A percentile compares a stretch with the other conserved stretches of the same genome.
Conservation (phyloP, 2,113 vertebrate genomes). For the Trogon melanurus region DNA sequence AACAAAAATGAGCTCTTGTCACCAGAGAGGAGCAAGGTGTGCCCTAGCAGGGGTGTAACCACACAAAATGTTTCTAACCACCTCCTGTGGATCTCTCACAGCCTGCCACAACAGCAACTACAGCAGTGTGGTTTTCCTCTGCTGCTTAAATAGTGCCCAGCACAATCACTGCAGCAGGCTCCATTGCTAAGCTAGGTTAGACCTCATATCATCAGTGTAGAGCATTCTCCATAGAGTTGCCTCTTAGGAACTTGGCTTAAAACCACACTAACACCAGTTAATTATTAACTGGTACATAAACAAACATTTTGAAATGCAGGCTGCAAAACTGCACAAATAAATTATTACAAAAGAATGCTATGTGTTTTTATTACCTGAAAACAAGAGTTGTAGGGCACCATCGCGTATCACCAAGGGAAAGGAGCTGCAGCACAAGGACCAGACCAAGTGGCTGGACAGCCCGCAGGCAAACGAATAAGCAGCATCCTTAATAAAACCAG, state of each 20-base stretch:
- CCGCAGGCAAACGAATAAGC: not conserved
- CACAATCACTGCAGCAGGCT: not conserved
- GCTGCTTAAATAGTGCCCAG: not conserved
- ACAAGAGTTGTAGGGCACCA: not conserved
- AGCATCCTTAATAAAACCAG: not conserved
- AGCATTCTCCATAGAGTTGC: not conserved
- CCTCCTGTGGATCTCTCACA: fast-evolving
- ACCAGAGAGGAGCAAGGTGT: not conserved
- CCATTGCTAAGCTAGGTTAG: not conserved
- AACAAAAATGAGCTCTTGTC: not conserved
- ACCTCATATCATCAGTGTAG: not conserved
- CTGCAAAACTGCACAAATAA: not conserved
- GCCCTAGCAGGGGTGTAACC: not conserved
- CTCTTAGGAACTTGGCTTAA: not conserved
- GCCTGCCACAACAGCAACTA: not conserved
- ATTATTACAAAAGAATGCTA: not conserved
- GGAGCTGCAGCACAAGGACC: not conserved
- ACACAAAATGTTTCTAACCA: not conserved
- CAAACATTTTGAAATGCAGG: not conserved
- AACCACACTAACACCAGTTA: not conserved
- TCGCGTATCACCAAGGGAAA: not conserved
- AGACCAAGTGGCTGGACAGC: not conserved
- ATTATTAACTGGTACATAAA: not conserved
- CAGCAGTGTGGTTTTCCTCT: too few species aligned
- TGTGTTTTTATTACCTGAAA: not conserved